Percentiles rank a stretch among this genome's conserved stretches.
Evolutionary conservation across 2,888 invertebrate species (phyloP).

Genomic region (Leptura quadrifasciata): DNA sequence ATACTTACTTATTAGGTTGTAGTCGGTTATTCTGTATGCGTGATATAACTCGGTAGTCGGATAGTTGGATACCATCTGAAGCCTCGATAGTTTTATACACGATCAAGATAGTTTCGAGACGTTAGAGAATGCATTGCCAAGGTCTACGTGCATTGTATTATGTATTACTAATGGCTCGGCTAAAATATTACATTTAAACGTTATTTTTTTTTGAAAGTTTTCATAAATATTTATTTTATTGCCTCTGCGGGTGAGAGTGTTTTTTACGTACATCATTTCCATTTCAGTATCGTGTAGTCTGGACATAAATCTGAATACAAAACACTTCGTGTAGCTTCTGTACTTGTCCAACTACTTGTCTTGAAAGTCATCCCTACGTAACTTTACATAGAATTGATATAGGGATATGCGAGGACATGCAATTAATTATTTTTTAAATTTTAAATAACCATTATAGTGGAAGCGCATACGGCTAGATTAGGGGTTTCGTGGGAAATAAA

Average conservation of each 20-base stretch:
- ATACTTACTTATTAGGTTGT: slow-evolving; percentile 38
- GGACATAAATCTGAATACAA: neutral
- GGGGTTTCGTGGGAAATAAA: no score
- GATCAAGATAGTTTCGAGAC: slow-evolving; percentile 35
- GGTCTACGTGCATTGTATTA: slow-evolving; percentile 34
- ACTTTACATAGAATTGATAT: no score
- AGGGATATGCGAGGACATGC: no score
- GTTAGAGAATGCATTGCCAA: slow-evolving; percentile 26
- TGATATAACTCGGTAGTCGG: slow-evolving; percentile 43
- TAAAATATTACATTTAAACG: slow-evolving; percentile 9
- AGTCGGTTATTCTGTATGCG: slow-evolving; percentile 41
- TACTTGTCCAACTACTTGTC: no score
- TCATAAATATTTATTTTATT: slow-evolving; percentile 35
- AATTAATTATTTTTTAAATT: no score
- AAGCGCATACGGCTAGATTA: no score
- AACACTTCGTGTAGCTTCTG: no score
- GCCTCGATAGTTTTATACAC: slow-evolving; percentile 17
- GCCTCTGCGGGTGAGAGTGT: slow-evolving; percentile 19
- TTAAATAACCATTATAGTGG: no score
- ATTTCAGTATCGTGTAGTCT: neutral
- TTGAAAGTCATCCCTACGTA: no score
- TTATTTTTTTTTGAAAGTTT: slow-evolving; percentile 22
- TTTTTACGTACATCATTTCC: neutral
- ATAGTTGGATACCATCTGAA: slow-evolving; percentile 20
- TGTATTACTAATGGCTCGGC: slow-evolving; percentile 13